Evolutionary conservation across 1,140 invertebrate species (phyloP).

Genomic region (Caenorhabditis brenneri): DNA sequence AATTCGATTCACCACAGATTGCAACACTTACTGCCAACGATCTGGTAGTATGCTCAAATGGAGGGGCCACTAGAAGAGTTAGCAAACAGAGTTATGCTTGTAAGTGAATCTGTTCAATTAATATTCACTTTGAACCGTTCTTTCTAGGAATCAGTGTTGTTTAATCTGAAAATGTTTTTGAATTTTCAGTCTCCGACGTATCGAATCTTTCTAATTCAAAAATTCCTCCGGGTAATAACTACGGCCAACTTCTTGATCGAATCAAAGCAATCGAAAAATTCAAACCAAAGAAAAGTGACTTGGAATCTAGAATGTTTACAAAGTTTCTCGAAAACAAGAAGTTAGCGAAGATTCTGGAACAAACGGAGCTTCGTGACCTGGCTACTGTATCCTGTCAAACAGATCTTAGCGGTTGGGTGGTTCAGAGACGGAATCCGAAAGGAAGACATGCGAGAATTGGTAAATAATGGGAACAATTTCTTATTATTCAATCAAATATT

Average conservation of each 20-base stretch:
- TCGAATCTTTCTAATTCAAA: constrained; percentile 12
- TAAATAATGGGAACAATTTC: not conserved
- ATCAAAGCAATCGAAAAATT: constrained; percentile 42
- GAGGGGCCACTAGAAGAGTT: not conserved
- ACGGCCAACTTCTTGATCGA: constrained; percentile 1
- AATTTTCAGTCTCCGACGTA: not conserved
- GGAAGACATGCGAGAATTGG: constrained; percentile 5
- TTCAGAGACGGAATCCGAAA: constrained; percentile 21
- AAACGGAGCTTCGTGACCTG: not conserved
- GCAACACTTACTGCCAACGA: constrained; percentile 14
- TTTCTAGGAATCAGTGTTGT: too few species aligned
- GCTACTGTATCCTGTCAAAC: constrained; percentile 46
- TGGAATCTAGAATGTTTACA: constrained; percentile 24
- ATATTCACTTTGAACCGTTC: not conserved
- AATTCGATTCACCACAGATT: constrained; percentile 24
- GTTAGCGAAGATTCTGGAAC: constrained; percentile 20
- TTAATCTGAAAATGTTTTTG: too few species aligned
- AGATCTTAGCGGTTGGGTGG: constrained; percentile 15
- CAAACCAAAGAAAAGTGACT: constrained; percentile 39
- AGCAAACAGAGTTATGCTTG: constrained; percentile 36
- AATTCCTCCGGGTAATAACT: not conserved
- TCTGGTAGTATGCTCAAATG: not conserved
- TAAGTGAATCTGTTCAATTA: not conserved
- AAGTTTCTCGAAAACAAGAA: constrained; percentile 43
- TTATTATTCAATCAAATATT: not conserved